These are phyloP conservation scores for Lutraria lutraria DNA, from an alignment of 2,888 invertebrate genomes.

Conservation along the genomic window DNA sequence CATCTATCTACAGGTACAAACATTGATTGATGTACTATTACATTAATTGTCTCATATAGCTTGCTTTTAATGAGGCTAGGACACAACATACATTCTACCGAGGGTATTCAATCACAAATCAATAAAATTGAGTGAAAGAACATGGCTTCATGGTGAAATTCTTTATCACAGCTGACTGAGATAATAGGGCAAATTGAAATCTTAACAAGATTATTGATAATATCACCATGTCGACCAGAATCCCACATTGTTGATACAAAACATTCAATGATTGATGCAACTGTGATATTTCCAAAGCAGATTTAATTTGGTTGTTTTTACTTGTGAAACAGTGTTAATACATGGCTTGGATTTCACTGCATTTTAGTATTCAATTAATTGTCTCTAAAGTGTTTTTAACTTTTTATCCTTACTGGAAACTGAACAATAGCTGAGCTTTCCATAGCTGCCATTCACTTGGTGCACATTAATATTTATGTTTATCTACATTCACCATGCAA, in stretches of 20 bases:
- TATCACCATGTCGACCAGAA: constrained; percentile 20
- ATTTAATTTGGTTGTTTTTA: too few species aligned
- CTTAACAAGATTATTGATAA: constrained; percentile 48
- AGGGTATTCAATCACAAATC: constrained; percentile 29
- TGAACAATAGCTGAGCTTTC: too few species aligned
- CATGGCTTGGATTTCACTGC: too few species aligned
- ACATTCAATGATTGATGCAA: constrained; percentile 10
- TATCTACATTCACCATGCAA: too few species aligned
- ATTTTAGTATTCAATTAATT: too few species aligned
- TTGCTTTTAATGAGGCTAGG: background rate
- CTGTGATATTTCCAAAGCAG: background rate
- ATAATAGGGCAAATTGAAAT: constrained; percentile 43
- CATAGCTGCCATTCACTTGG: too few species aligned
- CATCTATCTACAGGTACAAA: background rate
- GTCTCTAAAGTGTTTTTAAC: too few species aligned
- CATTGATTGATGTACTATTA: background rate
- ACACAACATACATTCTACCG: background rate
- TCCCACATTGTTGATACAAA: background rate
- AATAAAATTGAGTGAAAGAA: constrained; percentile 40
- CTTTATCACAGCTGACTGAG: constrained; percentile 19
- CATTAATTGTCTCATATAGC: background rate
- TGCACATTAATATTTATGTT: too few species aligned
- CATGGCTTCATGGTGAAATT: background rate
- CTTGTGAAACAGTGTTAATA: too few species aligned
- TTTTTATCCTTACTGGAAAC: too few species aligned